These are phyloP conservation scores for Nineta flava DNA, from an alignment of 2,888 invertebrate genomes.

Conservation along the genomic window DNA sequence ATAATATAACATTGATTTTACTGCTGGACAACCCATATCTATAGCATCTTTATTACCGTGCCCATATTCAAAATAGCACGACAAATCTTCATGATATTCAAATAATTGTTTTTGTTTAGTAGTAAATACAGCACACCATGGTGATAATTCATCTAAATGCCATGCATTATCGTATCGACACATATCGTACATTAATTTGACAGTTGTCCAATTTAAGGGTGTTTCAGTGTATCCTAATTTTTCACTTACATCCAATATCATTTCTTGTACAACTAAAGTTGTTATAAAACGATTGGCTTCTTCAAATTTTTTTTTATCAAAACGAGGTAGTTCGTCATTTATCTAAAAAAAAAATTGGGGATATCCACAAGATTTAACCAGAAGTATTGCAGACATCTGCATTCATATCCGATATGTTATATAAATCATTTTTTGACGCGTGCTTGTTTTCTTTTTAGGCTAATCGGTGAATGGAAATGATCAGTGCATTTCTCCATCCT, in stretches of 20 bases:
- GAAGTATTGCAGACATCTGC: no score
- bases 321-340: no score
- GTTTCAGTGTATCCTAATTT: slow-evolving; percentile 48
- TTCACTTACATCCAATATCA: slow-evolving; percentile 38
- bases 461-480: no score
- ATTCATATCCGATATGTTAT: no score
- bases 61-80: slow-evolving; percentile 56
- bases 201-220: slow-evolving; percentile 29
- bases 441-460: no score
- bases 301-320: no score
- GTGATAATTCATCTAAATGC: slow-evolving; percentile 44
- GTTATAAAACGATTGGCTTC: slow-evolving; percentile 25
- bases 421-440: no score
- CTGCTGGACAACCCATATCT: slow-evolving; percentile 51
- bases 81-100: slow-evolving; percentile 64
- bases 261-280: slow-evolving; percentile 27
- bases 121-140: slow-evolving; percentile 67
- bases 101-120: slow-evolving; percentile 53
- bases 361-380: no score
- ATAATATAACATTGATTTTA: slow-evolving; percentile 55
- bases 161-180: slow-evolving; percentile 72
- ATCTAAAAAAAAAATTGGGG: no score
- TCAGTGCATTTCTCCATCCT: no score
- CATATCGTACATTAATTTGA: slow-evolving; percentile 57
- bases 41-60: slow-evolving; percentile 51